These are phyloP conservation scores for Anadara kagoshimensis DNA, from an alignment of 1,140 invertebrate genomes.

Conservation along the genomic window DNA sequence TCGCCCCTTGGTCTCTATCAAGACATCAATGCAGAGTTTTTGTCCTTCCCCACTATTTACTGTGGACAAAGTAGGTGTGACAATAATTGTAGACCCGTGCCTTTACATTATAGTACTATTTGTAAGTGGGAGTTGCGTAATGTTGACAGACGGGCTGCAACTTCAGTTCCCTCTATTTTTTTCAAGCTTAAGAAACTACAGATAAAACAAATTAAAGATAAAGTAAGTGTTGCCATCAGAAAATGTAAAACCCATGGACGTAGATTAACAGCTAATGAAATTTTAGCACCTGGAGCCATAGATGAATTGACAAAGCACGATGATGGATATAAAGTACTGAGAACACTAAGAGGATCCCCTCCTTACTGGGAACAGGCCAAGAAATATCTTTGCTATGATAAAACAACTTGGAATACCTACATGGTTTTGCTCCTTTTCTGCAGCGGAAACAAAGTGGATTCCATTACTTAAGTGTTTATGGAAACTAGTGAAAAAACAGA, in stretches of 20 bases:
- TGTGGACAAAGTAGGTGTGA: not conserved
- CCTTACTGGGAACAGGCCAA: constrained; percentile 28
- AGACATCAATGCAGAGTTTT: constrained; percentile 17
- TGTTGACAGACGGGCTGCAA: constrained; percentile 11
- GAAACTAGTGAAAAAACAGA: constrained; percentile 25
- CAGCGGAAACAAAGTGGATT: constrained; percentile 39
- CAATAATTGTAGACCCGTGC: not conserved
- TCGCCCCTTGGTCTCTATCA: constrained; percentile 7
- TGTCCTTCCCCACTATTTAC: constrained; percentile 13
- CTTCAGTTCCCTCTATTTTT: constrained; percentile 3
- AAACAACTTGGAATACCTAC: constrained; percentile 31
- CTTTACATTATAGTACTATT: no score
- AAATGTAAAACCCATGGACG: constrained; percentile 5
- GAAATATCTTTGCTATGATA: constrained; percentile 40
- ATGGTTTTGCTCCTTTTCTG: constrained; percentile 37
- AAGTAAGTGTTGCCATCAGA: constrained; percentile 5
- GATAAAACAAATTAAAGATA: constrained; percentile 9
- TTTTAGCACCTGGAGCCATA: constrained; percentile 3
- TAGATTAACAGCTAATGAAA: constrained; percentile 18
- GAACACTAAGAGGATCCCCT: constrained; percentile 24
- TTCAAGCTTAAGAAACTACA: constrained; percentile 14
- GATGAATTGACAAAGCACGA: constrained; percentile 24
- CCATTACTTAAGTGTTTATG: constrained; percentile 20
- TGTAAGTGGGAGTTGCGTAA: constrained; percentile 17
- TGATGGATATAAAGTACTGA: constrained; percentile 38